Base-by-base conservation (phyloP, 2,888 invertebrate genomes). In the Agonopterix heracliana region DNA sequence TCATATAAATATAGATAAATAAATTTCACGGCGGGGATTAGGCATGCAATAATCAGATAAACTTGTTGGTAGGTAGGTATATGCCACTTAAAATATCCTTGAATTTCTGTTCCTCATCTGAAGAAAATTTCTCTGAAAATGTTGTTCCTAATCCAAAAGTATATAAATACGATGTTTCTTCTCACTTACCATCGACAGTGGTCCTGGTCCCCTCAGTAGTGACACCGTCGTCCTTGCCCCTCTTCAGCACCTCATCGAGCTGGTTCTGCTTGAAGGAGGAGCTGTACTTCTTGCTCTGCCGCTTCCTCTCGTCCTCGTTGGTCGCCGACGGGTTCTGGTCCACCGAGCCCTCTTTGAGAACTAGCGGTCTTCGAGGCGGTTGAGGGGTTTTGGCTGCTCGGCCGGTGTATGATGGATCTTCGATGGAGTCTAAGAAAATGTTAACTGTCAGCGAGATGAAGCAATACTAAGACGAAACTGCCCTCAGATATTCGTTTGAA, bases 221-320 rank as follows among this genome's bases (percentile, higher is more conserved):
- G 0, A 67, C 52, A n/a, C 63, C 62, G 34, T 57, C 52, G 7
- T 57, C 63, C 52, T 63, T 70, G 3, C 64, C 63, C 51, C 65
- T 68, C 46, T 73, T 81, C 44, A 83, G 55, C n/a, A 76, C 61
- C 14, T 83, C 80, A 36, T 81, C 79, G 5, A 87, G 57, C 55
- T 83, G 81, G 54, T 83, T 86, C 66, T 84, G 83, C 36, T 79
- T 85, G 56, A 86, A 81, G 49, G 73, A 79, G 7, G 84, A 59
- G 56, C 85, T 87, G 69, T 81, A 88, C 59, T 87, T 88, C 68
- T 88, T 88, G 62, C 87, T 86, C 54, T 87, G 86, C 56, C 87
- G 71, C 58, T 82, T 85, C 36, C 70, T 77, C 54, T 86, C 84
- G 7, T 86, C 85, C 13, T 47, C 47, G 49, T 78, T 86, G 1